Evolutionary conservation across 2,797 vertebrate genomes (phyloP).

Genomic region (Falco cherrug): DNA sequence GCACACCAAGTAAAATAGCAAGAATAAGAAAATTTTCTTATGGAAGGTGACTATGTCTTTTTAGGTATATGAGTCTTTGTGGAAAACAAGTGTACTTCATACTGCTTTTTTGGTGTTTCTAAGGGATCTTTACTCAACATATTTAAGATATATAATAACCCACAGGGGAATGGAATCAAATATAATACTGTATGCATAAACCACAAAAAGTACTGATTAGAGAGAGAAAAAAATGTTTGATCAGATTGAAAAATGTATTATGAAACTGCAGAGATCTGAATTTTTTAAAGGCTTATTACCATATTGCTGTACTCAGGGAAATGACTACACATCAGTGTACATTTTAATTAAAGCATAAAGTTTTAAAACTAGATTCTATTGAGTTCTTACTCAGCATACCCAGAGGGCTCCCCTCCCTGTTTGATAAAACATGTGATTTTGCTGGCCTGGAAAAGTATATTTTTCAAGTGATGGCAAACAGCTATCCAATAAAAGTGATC

Average conservation of each 20-base stretch:
- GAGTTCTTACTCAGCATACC: slow-evolving; percentile 70
- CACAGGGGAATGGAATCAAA: slow-evolving; percentile 64
- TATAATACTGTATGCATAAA: slow-evolving; percentile 45
- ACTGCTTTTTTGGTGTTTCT: neutral
- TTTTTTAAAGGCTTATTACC: slow-evolving; percentile 65
- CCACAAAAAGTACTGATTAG: slow-evolving; percentile 68
- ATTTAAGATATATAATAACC: slow-evolving; percentile 47
- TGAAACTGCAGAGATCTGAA: slow-evolving; percentile 57
- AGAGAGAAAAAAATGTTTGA: slow-evolving; percentile 5
- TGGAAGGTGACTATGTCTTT: neutral
- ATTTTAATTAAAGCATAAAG: slow-evolving; percentile 73
- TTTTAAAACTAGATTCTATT: slow-evolving; percentile 48
- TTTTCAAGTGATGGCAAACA: neutral
- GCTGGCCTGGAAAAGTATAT: slow-evolving; percentile 22
- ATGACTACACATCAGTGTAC: slow-evolving; percentile 50
- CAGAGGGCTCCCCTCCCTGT: neutral
- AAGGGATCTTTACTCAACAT: slow-evolving; percentile 27
- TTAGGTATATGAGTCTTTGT: neutral
- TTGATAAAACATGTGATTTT: slow-evolving; percentile 42
- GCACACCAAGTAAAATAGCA: neutral
- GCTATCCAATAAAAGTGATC: neutral
- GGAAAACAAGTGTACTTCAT: neutral
- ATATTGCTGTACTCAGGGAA: slow-evolving; percentile 67
- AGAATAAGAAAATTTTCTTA: neutral
- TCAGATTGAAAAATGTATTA: slow-evolving; percentile 51